Percentiles rank a stretch among this genome's conserved stretches.
Conservation (phyloP, 1,140 invertebrate genomes). For the Atta cephalotes region DNA sequence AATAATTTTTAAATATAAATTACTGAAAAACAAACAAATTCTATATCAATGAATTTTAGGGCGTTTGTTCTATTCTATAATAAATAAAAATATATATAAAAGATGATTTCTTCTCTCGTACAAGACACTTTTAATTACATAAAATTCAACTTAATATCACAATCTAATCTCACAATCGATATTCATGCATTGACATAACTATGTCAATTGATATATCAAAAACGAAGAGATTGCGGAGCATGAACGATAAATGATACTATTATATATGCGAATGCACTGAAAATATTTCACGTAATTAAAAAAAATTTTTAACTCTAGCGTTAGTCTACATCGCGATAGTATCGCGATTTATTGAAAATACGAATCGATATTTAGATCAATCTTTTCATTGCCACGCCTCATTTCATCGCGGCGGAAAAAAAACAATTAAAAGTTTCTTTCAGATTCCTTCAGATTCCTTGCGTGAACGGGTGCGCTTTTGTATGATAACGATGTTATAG, state of each 20-base stretch:
- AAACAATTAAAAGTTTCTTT: slow-evolving; percentile 18
- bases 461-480: not conserved
- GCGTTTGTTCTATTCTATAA: not conserved
- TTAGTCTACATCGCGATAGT: not conserved
- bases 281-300: slow-evolving; percentile 33
- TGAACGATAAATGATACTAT: slow-evolving; percentile 50
- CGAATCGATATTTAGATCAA: slow-evolving; percentile 31
- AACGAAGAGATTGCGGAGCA: not conserved
- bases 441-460: not conserved
- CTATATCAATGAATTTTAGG: not conserved
- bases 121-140: slow-evolving; percentile 18
- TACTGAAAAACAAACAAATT: not conserved
- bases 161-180: not conserved
- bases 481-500: not conserved
- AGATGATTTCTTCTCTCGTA: not conserved
- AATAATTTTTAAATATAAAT: not conserved
- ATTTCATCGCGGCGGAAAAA: slow-evolving; percentile 11
- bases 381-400: slow-evolving; percentile 25
- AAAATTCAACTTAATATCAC: not conserved
- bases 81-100: not conserved
- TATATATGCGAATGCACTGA: slow-evolving; percentile 13
- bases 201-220: slow-evolving; percentile 43
- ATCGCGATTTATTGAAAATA: slow-evolving; percentile 54
- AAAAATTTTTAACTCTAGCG: not conserved
- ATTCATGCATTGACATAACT: not conserved